Base-by-base conservation (phyloP, 2,888 invertebrate genomes). In the Podabrus alpinus region DNA sequence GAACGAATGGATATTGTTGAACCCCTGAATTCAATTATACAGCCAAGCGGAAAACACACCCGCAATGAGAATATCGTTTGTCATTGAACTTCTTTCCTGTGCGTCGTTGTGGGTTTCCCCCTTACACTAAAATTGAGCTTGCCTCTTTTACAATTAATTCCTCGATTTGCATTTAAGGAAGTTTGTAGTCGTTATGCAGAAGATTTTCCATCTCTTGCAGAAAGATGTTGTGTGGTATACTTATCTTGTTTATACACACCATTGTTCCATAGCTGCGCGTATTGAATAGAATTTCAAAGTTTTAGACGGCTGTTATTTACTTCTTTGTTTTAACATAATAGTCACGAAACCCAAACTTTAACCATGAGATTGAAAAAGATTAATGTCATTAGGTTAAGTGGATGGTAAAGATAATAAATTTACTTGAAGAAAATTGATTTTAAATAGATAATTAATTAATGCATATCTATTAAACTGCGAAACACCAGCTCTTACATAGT, bases 261-360 rank as follows among this genome's bases (percentile, higher is more conserved):
- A 75, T 75, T 75, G 75, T 75, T 75, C 75, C 66, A 75, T 64
- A 62, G 61, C 71, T 64, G 62, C n/a, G 21, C 17, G 72, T 45
- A 67, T 69, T 75, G 71, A 72, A 72, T 75, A 61, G 71, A 72
- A 72, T 75, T 75, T 71, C 68, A 21, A 75, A 75, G 72, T 75
- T 75, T 75, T 66, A 74, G 74, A 68, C 71, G 74, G 71, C 71
- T 74, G 68, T 68, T 67, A 71, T 62, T 74, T 71, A 71, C 71
- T 71, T 74, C 71, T 68, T 74, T 74, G 71, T 71, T 74, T 74
- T 59, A 61, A 59, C 21, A 64, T 64, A 64, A 64, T 64, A 64
- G 62, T 64, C 19, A 19, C 16, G 62, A 64, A 64, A 64, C 19
- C 62, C 62, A 19, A 64, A 21, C 62, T 19, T 64, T 64, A 64